Percentiles rank a stretch among this genome's conserved stretches.
Conservation (phyloP, 1,140 invertebrate species). For the Meloidogyne floridensis region DNA sequence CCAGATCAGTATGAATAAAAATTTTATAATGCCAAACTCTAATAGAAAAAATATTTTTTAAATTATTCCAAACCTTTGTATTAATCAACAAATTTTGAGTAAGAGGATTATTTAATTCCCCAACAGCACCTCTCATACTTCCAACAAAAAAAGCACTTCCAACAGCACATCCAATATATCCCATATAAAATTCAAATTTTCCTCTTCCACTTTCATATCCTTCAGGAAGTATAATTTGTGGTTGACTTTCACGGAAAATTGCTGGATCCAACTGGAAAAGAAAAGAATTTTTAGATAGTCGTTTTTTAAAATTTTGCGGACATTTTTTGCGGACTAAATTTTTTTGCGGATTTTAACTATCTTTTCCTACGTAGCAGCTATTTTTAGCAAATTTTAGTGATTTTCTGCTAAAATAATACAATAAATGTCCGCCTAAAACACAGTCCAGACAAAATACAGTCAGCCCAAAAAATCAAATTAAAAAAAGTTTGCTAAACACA, state of each 20-base stretch:
- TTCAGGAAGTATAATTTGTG: conserved; percentile 57
- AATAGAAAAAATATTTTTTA: neutral
- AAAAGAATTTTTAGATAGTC: conserved; percentile 13
- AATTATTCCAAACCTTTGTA: conserved; percentile 10
- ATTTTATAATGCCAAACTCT: no score
- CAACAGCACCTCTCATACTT: conserved; percentile 42
- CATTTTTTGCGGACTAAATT: no score
- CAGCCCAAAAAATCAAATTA: no score
- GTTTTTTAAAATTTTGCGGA: no score
- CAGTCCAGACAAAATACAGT: no score
- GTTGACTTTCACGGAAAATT: conserved; percentile 48
- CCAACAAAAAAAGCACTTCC: conserved; percentile 46
- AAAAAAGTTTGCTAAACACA: no score
- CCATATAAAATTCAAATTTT: conserved; percentile 52
- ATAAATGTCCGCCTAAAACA: no score
- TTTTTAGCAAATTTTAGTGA: no score
- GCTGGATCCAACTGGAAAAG: conserved; percentile 50
- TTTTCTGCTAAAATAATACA: no score
- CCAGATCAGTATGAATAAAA: no score
- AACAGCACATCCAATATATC: conserved; percentile 54
- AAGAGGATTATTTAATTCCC: conserved; percentile 40
- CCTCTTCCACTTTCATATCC: conserved; percentile 53
- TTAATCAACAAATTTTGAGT: conserved; percentile 44
- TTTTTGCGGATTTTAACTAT: no score
- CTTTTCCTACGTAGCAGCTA: no score